These are phyloP conservation scores for Orchesella flavescens DNA, from an alignment of 2,888 invertebrate species.

Conservation along the genomic window DNA sequence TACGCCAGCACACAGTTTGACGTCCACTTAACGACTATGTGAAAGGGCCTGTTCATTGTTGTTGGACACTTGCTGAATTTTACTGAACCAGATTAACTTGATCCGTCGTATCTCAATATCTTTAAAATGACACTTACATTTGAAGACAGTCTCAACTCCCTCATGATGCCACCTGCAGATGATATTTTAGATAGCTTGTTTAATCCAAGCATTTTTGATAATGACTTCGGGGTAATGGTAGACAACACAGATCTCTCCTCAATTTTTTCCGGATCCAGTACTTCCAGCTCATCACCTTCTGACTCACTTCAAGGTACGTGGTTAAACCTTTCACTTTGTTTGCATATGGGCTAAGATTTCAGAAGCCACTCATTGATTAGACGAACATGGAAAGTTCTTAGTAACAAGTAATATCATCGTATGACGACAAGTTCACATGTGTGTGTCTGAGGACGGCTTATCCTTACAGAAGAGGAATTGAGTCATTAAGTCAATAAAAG, in stretches of 20 bases:
- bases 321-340: background rate
- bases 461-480: no score
- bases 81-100: no score
- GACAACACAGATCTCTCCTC: slow-evolving; percentile 42
- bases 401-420: no score
- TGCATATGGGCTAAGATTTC: no score
- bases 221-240: slow-evolving; percentile 44
- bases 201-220: slow-evolving; percentile 22
- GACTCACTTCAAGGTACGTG: slow-evolving; percentile 46
- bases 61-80: background rate
- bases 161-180: slow-evolving; percentile 16
- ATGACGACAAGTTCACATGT: no score
- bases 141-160: slow-evolving; percentile 22
- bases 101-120: no score
- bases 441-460: no score
- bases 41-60: background rate
- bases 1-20: background rate
- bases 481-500: no score
- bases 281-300: slow-evolving; percentile 40
- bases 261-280: slow-evolving; percentile 25
- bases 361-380: no score
- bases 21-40: no score
- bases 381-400: no score
- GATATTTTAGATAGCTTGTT: slow-evolving; percentile 26
- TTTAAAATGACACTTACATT: slow-evolving; percentile 24